phyloP scores from a whole-genome alignment of 2,797 vertebrate genomes.

The Lepus oiostolus region DNA sequence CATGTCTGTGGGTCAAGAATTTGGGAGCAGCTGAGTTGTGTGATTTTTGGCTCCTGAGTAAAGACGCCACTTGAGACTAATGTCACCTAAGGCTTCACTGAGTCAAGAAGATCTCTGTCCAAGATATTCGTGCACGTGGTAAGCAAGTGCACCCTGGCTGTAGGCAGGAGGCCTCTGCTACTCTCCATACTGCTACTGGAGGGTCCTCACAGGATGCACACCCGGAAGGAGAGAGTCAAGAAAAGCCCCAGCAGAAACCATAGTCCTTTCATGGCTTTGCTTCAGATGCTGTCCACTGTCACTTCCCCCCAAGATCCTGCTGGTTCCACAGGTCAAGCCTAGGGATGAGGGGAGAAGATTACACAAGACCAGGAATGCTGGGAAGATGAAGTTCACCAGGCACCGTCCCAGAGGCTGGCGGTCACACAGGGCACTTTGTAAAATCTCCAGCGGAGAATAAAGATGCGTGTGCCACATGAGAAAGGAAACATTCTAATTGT shows the following conservation, averaged over 20 bases:
- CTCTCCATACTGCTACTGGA: background rate
- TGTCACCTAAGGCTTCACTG: background rate
- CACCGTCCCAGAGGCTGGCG: background rate
- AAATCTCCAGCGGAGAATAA: slow-evolving; percentile 29
- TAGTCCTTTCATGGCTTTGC: background rate
- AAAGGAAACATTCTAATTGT: slow-evolving; percentile 64
- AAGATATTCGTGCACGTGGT: background rate
- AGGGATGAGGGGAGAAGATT: background rate
- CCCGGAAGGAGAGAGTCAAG: background rate
- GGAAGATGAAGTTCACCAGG: background rate
- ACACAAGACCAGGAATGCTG: background rate
- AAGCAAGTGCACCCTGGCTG: background rate
- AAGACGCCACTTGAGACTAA: background rate
- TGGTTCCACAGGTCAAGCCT: background rate
- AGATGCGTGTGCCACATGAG: background rate
- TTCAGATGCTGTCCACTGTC: slow-evolving; percentile 24
- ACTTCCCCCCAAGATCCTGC: background rate
- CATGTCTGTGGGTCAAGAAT: slow-evolving; percentile 15
- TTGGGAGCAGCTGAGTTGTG: background rate
- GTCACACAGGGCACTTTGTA: background rate
- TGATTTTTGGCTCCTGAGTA: slow-evolving; percentile 12
- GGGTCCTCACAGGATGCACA: background rate
- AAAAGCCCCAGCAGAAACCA: background rate
- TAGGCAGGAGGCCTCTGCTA: background rate
- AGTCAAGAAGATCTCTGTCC: background rate